Percentiles rank a stretch among this genome's conserved stretches.
These are phyloP conservation scores for Piaya cayana DNA, from an alignment of 2,113 vertebrate genomes.

Conservation along the genomic window DNA sequence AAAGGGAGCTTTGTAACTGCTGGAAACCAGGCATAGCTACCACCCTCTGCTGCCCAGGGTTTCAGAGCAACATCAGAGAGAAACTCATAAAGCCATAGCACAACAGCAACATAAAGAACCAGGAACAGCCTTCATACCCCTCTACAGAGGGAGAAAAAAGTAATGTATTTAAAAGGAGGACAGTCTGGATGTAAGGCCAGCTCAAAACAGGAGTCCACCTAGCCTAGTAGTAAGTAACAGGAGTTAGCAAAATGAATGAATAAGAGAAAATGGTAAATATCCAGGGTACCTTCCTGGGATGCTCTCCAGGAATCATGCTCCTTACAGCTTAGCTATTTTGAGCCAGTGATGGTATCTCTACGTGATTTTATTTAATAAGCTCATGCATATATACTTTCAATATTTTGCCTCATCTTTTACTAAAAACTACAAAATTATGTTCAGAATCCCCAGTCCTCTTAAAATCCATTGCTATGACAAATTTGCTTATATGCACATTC, in stretches of 20 bases:
- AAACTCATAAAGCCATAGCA: rapidly evolving
- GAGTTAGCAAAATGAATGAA: neutral
- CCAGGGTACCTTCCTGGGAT: neutral
- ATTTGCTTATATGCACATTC: neutral
- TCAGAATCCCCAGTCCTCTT: neutral
- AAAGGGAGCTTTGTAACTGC: neutral
- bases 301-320: neutral
- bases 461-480: neutral
- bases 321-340: neutral
- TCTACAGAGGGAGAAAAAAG: rapidly evolving
- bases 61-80: neutral
- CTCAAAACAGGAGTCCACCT: neutral
- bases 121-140: neutral
- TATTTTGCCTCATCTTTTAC: neutral
- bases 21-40: neutral
- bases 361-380: neutral
- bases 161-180: neutral
- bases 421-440: neutral
- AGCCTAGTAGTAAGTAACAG: neutral
- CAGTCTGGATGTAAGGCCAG: neutral
- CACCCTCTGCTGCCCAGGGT: neutral
- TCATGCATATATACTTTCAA: neutral
- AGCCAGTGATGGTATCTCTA: neutral
- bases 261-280: neutral
- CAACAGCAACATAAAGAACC: neutral